phyloP scores from a whole-genome alignment of 1,140 invertebrate species.

The Solenopsis invicta region DNA sequence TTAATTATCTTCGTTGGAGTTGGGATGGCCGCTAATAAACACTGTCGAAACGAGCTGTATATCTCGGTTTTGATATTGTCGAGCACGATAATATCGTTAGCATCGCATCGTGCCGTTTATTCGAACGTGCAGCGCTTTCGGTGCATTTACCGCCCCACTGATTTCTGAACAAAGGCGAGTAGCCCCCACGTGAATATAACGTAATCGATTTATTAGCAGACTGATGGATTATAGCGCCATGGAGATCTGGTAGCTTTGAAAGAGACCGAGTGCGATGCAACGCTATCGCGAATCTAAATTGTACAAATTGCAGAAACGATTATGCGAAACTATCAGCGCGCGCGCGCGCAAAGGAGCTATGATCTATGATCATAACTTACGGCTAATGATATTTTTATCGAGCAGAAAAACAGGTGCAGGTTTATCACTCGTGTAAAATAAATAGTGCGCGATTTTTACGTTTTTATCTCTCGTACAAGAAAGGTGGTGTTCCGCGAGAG shows the following conservation, averaged over 20 bases:
- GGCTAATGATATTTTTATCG: conserved; percentile 20
- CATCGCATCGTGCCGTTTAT: conserved; percentile 66
- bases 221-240: conserved; percentile 63
- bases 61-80: conserved; percentile 65
- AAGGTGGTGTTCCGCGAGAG: conserved; percentile 19
- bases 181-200: conserved; percentile 59
- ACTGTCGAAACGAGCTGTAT: conserved; percentile 57
- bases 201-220: conserved; percentile 69
- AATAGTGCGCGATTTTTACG: not conserved
- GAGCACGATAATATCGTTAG: conserved; percentile 64
- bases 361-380: not conserved
- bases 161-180: conserved; percentile 71
- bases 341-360: too few species aligned
- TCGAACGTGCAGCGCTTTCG: conserved; percentile 65
- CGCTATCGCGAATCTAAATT: conserved; percentile 12
- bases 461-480: conserved; percentile 8
- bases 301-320: conserved; percentile 22
- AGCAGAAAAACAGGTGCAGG: not conserved
- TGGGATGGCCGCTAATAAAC: conserved; percentile 52
- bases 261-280: conserved; percentile 6
- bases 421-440: conserved; percentile 18
- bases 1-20: conserved; percentile 44
- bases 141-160: conserved; percentile 65
- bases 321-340: not conserved
- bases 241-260: conserved; percentile 8